Evolutionary conservation across 2,888 invertebrate genomes (phyloP), one percentile per base, ranked within the genome.

Genomic region (Drosophila melanosoma): DNA sequence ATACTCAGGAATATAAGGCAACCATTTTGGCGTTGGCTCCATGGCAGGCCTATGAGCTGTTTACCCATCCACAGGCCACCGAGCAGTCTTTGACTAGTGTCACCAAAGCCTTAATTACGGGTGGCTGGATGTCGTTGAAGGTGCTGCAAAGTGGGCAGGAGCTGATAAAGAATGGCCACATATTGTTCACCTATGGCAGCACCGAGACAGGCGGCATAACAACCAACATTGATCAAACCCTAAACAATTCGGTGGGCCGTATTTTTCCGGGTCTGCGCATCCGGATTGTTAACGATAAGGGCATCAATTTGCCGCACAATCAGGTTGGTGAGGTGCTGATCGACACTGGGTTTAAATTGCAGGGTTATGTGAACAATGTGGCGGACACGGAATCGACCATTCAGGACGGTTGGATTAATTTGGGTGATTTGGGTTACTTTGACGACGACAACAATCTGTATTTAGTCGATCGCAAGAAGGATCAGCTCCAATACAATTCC

Each of bases 391-490:
- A 51, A 0, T 17, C 54, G 15, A 87, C 87, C 0, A 0, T 81
- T 0, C 65, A 83, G 8, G 84, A 92, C 23, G 90, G 91, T 15
- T 93, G 91, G 92, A 74, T 91, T 4, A 83, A 85, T n/a, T 80
- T 91, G 0, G 93, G 93, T 8, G 93, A 93, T 67, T 51, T 92
- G 38, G 93, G 93, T 15, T 89, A 88, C 59, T 90, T 93, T 61
- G 91, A 93, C 51, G 74, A 83, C 2, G 84, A 90, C 3, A 89
- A 91, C 17, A 82, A 75, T 67, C 64, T 92, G 3, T 87, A 76
- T 68, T 51, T 92, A 2, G 82, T 84, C 8, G 93, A 87, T 62
- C 87, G 93, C 17, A 91, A 88, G 54, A 93, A 92, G 76, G 92
- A 93, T 36, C 80, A 90, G 56, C 64, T 91, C 3, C 91, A 91